phyloP scores from a whole-genome alignment of 2,888 invertebrate species.

The Aleiodes alternator region DNA sequence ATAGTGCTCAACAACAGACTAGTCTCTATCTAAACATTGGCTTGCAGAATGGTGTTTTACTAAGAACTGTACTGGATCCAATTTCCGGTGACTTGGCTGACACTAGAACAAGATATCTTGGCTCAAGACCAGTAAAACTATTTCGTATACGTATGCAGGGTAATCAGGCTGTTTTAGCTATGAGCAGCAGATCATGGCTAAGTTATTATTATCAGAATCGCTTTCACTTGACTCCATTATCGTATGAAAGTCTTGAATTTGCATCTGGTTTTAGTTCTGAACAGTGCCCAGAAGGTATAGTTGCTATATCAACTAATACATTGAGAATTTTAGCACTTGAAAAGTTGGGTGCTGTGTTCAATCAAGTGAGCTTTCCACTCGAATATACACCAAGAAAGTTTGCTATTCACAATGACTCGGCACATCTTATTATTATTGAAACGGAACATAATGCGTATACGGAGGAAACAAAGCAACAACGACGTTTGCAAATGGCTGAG shows the following conservation, averaged over 20 bases:
- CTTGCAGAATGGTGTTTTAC: conserved; percentile 94
- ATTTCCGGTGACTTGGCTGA: conserved; percentile 98
- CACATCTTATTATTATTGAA: conserved; percentile 93
- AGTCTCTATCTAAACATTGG: conserved; percentile 97
- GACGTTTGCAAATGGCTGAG: conserved; percentile 97
- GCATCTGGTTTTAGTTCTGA: conserved; percentile 98
- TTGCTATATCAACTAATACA: conserved; percentile 98
- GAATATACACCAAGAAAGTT: conserved; percentile 98
- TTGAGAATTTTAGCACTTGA: conserved; percentile 97
- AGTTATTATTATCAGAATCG: conserved; percentile 98
- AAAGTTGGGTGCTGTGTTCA: conserved; percentile 98
- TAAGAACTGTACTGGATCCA: conserved; percentile 95
- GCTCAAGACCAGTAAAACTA: conserved; percentile 95
- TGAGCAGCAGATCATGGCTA: conserved; percentile 98
- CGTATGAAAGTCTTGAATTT: conserved; percentile 97
- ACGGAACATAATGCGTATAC: conserved; percentile 99
- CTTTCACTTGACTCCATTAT: conserved; percentile 95
- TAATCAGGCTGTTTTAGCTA: conserved; percentile 96
- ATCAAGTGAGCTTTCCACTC: conserved; percentile 94
- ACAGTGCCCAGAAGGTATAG: conserved; percentile 99
- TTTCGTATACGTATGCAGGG: conserved; percentile 97
- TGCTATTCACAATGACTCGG: conserved; percentile 93
- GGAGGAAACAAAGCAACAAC: conserved; percentile 94
- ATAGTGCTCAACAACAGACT: conserved; percentile 80
- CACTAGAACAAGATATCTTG: conserved; percentile 96